A percentile compares a stretch with the other conserved stretches of the same genome.
Evolutionary conservation across 2,113 vertebrate species (phyloP).

Genomic region (Psittacara wagleri): DNA sequence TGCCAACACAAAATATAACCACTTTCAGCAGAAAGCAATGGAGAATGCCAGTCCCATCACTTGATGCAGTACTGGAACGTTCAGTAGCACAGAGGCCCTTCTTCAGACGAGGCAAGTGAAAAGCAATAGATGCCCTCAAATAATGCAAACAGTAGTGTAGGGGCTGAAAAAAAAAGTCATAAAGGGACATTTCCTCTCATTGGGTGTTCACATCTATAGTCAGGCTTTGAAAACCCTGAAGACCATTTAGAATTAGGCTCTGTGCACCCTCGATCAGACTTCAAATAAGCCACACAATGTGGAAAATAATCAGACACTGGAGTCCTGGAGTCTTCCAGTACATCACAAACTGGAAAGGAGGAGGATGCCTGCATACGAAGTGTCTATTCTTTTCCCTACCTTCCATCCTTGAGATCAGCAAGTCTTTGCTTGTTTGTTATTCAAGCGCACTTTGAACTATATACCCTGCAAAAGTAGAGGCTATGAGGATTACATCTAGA

Average conservation of each 20-base stretch:
- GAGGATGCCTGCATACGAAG: not conserved
- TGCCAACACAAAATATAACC: not conserved
- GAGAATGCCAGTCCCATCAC: not conserved
- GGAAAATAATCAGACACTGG: not conserved
- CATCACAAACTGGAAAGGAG: not conserved
- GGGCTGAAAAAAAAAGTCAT: not conserved
- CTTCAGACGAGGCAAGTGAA: not conserved
- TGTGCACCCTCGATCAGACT: not conserved
- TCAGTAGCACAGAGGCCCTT: not conserved
- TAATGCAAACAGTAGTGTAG: not conserved
- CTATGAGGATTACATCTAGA: not conserved
- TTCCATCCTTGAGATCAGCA: not conserved
- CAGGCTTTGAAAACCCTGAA: not conserved
- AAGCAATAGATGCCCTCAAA: not conserved
- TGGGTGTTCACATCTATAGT: not conserved
- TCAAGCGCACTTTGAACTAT: not conserved
- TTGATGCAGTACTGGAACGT: not conserved
- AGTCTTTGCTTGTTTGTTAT: not conserved
- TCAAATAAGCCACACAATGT: not conserved
- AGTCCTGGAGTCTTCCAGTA: not conserved
- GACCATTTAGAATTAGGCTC: not conserved
- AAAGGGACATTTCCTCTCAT: not conserved
- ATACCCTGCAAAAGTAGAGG: not conserved
- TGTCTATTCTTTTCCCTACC: not conserved
- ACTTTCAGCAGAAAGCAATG: not conserved